Evolutionary conservation across 2,888 invertebrate genomes (phyloP).

Genomic region (Dysmachus trigonus): DNA sequence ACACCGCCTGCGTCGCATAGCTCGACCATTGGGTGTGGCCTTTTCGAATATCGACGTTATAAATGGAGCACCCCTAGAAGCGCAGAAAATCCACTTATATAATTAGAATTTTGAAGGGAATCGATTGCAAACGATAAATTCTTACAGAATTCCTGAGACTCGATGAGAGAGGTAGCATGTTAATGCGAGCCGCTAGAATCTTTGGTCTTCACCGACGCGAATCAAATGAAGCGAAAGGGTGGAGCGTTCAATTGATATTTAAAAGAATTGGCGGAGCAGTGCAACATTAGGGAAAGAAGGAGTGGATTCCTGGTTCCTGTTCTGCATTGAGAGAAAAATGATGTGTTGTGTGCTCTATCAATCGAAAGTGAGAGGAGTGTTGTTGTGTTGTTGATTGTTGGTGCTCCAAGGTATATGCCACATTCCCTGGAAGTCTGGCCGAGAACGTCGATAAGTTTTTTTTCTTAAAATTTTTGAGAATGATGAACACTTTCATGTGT

Average conservation of each 20-base stretch:
- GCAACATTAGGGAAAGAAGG: not conserved
- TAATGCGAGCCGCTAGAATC: not conserved
- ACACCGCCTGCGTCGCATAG: not conserved
- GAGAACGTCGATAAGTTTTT: not conserved
- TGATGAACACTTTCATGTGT: not conserved
- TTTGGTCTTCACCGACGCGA: not conserved
- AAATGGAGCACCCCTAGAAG: not conserved
- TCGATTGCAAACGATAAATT: slow-evolving; percentile 1
- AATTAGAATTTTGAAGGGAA: not conserved
- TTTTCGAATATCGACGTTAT: not conserved
- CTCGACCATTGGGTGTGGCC: not conserved
- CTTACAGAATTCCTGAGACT: not conserved
- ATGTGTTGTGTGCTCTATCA: not conserved
- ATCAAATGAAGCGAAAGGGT: not conserved
- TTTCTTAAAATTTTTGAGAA: not conserved
- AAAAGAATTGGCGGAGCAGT: not conserved
- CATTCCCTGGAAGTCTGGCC: not conserved
- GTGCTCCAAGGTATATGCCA: not conserved
- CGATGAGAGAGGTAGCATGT: not conserved
- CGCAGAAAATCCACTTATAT: not conserved
- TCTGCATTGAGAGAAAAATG: not conserved
- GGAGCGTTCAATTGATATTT: not conserved
- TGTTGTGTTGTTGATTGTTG: not conserved
- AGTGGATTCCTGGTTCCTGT: not conserved
- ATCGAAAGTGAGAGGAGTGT: not conserved